A percentile compares a stretch with the other conserved stretches of the same genome.
These are phyloP conservation scores for Muschampia plurimacula DNA, from an alignment of 2,888 invertebrate species.

Conservation along the genomic window DNA sequence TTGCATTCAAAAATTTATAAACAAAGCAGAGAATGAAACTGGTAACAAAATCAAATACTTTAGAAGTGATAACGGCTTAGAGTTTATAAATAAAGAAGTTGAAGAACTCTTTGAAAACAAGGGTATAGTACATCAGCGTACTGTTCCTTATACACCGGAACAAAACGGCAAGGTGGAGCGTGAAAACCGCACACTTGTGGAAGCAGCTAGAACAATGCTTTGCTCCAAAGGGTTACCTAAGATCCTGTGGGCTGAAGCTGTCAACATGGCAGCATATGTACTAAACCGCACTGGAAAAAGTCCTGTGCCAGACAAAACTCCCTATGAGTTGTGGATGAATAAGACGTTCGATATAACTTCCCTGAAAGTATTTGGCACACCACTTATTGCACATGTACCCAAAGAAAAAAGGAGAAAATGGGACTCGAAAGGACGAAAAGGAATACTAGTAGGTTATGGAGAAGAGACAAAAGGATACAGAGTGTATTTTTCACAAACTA, in stretches of 20 bases:
- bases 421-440: background rate
- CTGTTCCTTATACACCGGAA: background rate
- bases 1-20: slow-evolving; percentile 35
- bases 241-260: slow-evolving; percentile 19
- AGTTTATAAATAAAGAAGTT: slow-evolving; percentile 42
- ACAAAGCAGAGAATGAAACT: slow-evolving; percentile 33
- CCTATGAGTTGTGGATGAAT: background rate
- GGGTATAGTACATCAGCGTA: slow-evolving; percentile 7
- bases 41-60: slow-evolving; percentile 34
- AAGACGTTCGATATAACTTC: background rate
- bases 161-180: slow-evolving; percentile 41
- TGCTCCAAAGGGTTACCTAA: slow-evolving; percentile 1
- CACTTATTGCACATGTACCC: background rate
- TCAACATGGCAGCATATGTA: slow-evolving; percentile 18
- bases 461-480: background rate
- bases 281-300: slow-evolving; percentile 10
- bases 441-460: background rate
- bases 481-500: background rate
- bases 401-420: background rate
- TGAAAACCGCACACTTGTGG: slow-evolving; percentile 4
- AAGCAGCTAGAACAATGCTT: slow-evolving; percentile 12
- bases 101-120: slow-evolving; percentile 31
- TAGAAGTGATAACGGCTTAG: slow-evolving; percentile 42
- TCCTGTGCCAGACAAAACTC: slow-evolving; percentile 4
- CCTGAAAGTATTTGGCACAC: background rate